These are phyloP conservation scores for Liopterus haemorrhoidalis DNA, from an alignment of 2,888 invertebrate species.

Conservation along the genomic window DNA sequence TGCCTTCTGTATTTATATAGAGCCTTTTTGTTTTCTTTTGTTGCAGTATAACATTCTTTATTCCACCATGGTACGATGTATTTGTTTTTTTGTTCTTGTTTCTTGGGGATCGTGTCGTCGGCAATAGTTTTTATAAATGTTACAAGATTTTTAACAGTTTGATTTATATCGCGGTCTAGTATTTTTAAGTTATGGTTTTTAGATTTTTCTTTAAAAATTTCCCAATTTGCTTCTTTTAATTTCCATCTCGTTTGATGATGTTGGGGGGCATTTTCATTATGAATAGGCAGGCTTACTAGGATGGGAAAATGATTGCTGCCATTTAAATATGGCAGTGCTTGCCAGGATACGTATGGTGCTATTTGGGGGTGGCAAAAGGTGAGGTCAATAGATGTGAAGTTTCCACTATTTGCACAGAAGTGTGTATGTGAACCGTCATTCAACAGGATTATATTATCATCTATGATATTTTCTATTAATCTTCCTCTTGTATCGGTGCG, in stretches of 20 bases:
- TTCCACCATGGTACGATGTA: constrained; percentile 28
- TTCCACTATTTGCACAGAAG: constrained; percentile 23
- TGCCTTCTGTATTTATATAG: constrained; percentile 21
- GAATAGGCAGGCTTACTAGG: not conserved
- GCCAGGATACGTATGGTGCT: constrained; percentile 16
- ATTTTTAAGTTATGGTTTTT: constrained; percentile 2
- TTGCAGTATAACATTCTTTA: constrained; percentile 16
- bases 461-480: constrained; percentile 25
- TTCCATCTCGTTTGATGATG: constrained; percentile 5
- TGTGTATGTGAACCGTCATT: constrained; percentile 23
- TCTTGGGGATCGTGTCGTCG: not conserved
- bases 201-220: not conserved
- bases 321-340: constrained; percentile 9
- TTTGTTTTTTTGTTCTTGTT: not conserved
- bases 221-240: not conserved
- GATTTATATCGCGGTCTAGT: not conserved
- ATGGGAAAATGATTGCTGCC: constrained; percentile 31
- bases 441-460: constrained; percentile 22
- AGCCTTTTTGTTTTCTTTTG: constrained; percentile 20
- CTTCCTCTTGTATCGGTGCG: constrained; percentile 26
- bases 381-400: constrained; percentile 25
- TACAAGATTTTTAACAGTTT: not conserved
- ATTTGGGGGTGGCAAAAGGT: constrained; percentile 19
- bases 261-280: not conserved
- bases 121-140: not conserved